Evolutionary conservation across 2,888 invertebrate genomes (phyloP), one percentile per base, ranked within the genome.

Genomic region (Scaptomyza cyrtandrae): DNA sequence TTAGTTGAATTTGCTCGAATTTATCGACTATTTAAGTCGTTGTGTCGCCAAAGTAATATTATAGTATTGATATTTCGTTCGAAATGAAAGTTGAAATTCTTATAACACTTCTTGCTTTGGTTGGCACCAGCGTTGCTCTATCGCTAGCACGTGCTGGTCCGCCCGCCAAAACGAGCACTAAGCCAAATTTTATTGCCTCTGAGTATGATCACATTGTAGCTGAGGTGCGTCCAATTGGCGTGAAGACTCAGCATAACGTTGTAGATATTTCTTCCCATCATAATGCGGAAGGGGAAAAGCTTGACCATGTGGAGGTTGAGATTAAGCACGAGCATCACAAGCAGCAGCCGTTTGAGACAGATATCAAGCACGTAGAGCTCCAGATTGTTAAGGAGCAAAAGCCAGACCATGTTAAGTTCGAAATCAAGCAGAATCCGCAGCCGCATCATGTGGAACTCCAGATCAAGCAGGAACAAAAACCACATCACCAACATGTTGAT

Each of bases 181-280:
- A 24, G 27, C 19, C 2, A 3, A 33, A 39, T 2, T 29, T 43
- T 7, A 63, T 73, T 39, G 43, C 37, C 9, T 19, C 48, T 6
- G 1, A 68, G n/a, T 78, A 84, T 24, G 66, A 70, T 39, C 68
- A 85, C 3, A 69, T 81, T 39, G 41, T 50, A 19, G 86, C 80
- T 6, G 48, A 71, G 6, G 58, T 37, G n/a, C 76, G 80, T 35
- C 86, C 86, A 6, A 27, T 24, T 43, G 57, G 55, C 13, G 56
- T 59, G 2, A 61, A 61, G 14, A 9, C 1, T 1, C 33, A 59
- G 6, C 7, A 29, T 3, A 24, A 2, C 24, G 24, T 24, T 24
- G 24, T 4, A 24, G 24, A 24, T 5, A 31, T 48, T 19, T 43
- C 13, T 10, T 33, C 68, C 5, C 14, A 48, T 10, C 69, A 61